Evolutionary conservation across 2,888 invertebrate species (phyloP).

Genomic region (Lycia hirtaria): DNA sequence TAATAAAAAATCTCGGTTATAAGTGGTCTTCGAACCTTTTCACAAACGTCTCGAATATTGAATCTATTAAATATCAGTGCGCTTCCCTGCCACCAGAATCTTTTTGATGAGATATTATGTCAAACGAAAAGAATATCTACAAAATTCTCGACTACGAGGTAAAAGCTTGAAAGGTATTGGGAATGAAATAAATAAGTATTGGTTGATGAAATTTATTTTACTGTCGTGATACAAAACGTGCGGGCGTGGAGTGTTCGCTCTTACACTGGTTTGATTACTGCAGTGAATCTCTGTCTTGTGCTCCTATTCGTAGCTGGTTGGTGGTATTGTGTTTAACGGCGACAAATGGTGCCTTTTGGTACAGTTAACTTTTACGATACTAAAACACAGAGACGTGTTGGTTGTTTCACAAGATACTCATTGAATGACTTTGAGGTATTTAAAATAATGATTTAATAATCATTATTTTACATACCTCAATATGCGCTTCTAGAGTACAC

Average conservation of each 20-base stretch:
- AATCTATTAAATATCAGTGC: constrained; percentile 41
- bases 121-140: constrained; percentile 21
- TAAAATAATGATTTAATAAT: too few species aligned
- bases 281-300: constrained; percentile 10
- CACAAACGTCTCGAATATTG: constrained; percentile 39
- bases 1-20: constrained; percentile 46
- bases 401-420: background rate
- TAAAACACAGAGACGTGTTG: background rate
- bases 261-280: constrained; percentile 14
- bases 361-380: background rate
- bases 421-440: background rate
- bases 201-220: constrained; percentile 26
- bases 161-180: constrained; percentile 22
- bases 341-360: constrained; percentile 1
- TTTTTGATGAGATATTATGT: constrained; percentile 21
- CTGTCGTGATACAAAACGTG: constrained; percentile 20
- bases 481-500: too few species aligned
- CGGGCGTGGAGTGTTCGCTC: constrained; percentile 2
- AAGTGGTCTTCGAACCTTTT: constrained; percentile 40
- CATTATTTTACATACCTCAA: too few species aligned
- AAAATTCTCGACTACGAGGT: constrained; percentile 19
- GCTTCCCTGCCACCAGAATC: constrained; percentile 19
- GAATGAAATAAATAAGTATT: constrained; percentile 23
- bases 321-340: background rate
- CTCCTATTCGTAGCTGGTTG: constrained; percentile 1